phyloP scores from a whole-genome alignment of 2,797 vertebrate species.

The Pseudochirops cupreus region DNA sequence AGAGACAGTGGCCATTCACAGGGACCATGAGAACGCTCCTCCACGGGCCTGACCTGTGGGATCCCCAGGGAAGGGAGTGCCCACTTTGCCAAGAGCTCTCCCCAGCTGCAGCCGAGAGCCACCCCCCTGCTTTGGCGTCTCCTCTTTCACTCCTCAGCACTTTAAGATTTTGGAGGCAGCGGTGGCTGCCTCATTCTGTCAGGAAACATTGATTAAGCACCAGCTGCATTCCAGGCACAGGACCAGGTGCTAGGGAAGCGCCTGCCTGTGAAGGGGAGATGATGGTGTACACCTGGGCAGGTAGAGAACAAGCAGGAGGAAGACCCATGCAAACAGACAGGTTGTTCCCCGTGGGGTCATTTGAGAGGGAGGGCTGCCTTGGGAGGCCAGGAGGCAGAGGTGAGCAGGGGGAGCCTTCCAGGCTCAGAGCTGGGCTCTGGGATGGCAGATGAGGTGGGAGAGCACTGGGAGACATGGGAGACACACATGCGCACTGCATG shows the following conservation, averaged over 20 bases:
- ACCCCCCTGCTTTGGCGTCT: too few relatives aligned
- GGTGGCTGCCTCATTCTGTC: background rate
- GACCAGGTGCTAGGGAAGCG: background rate
- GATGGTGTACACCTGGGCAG: too few relatives aligned
- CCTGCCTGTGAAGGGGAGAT: background rate
- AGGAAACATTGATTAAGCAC: background rate
- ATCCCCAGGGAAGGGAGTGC: background rate
- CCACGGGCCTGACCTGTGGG: background rate
- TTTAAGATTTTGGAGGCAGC: background rate
- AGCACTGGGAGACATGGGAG: too few relatives aligned
- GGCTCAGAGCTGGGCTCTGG: too few relatives aligned
- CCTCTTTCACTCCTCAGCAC: background rate
- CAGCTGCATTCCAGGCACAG: background rate
- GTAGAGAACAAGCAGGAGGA: background rate
- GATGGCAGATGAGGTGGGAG: too few relatives aligned
- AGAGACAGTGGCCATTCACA: fast-evolving
- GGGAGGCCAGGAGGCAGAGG: too few relatives aligned
- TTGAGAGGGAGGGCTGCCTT: background rate
- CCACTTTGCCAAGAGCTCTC: background rate
- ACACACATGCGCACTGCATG: background rate
- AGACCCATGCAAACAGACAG: background rate
- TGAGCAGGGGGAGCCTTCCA: background rate
- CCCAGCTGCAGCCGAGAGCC: too few relatives aligned
- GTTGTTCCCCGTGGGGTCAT: background rate
- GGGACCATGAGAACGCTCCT: background rate